Conservation (phyloP, 2,888 invertebrate species). For the Eupeodes latifasciatus region DNA sequence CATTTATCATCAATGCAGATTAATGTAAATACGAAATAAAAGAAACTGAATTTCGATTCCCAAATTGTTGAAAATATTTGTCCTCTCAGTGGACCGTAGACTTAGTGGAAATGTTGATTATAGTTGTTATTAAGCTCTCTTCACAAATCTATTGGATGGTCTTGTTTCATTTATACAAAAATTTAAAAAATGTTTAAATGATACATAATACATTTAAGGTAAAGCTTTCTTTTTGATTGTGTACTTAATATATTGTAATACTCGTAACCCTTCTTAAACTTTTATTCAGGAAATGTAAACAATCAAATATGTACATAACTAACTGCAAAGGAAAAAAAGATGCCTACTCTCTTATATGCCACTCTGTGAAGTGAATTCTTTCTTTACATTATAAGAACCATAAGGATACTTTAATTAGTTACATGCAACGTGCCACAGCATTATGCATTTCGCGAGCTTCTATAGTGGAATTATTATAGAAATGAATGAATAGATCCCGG, state of each 20-base stretch:
- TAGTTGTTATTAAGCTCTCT: no score
- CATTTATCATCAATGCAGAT: no score
- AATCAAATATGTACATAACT: slow-evolving; percentile 52
- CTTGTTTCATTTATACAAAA: no score
- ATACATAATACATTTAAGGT: background rate
- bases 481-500: slow-evolving; percentile 62
- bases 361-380: slow-evolving; percentile 27
- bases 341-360: background rate
- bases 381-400: slow-evolving; percentile 21
- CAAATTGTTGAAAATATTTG: no score
- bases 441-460: slow-evolving; percentile 30
- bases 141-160: no score
- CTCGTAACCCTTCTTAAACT: slow-evolving; percentile 27
- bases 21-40: no score
- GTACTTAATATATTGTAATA: background rate
- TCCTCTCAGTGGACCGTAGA: no score
- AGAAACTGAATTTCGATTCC: no score
- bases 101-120: no score
- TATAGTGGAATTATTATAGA: slow-evolving; percentile 43
- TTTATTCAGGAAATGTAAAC: slow-evolving; percentile 49
- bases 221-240: background rate
- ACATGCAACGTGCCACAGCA: slow-evolving; percentile 29
- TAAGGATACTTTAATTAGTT: slow-evolving; percentile 67
- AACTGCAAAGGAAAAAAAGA: slow-evolving; percentile 32
- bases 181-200: background rate